A percentile compares a stretch with the other conserved stretches of the same genome.
phyloP scores from a whole-genome alignment of 2,888 invertebrate genomes.

The Bembecia ichneumoniformis region DNA sequence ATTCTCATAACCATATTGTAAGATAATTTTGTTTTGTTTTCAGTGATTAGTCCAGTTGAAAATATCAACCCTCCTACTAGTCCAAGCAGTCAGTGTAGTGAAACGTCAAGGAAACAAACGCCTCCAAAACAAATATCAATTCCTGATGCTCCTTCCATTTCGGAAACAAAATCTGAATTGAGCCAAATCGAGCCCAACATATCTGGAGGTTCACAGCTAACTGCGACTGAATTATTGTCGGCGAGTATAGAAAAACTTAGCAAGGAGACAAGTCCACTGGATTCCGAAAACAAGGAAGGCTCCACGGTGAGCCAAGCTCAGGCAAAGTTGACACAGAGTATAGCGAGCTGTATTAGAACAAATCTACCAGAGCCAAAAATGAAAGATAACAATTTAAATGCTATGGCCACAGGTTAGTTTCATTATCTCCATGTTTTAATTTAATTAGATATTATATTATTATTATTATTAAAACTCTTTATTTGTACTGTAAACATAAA shows the following conservation, averaged over 20 bases:
- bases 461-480: no score
- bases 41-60: slow-evolving; percentile 45
- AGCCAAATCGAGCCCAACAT: slow-evolving; percentile 26
- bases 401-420: slow-evolving; percentile 49
- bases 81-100: slow-evolving; percentile 44
- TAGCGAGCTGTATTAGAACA: slow-evolving; percentile 47
- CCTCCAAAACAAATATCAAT: slow-evolving; percentile 21
- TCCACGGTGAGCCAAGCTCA: slow-evolving; percentile 58
- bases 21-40: background rate
- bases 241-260: slow-evolving; percentile 60
- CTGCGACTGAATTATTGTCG: slow-evolving; percentile 53
- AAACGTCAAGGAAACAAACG: slow-evolving; percentile 26
- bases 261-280: slow-evolving; percentile 30
- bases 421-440: background rate
- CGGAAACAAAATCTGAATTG: slow-evolving; percentile 27
- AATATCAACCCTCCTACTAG: slow-evolving; percentile 56
- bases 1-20: no score
- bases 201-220: slow-evolving; percentile 27
- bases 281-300: slow-evolving; percentile 29
- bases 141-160: slow-evolving; percentile 20
- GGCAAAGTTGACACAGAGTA: slow-evolving; percentile 58
- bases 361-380: slow-evolving; percentile 52
- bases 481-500: no score
- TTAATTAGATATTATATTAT: background rate
- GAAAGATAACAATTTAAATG: slow-evolving; percentile 64